phyloP scores from a whole-genome alignment of 2,888 invertebrate genomes.

The Platycheirus rosarum region DNA sequence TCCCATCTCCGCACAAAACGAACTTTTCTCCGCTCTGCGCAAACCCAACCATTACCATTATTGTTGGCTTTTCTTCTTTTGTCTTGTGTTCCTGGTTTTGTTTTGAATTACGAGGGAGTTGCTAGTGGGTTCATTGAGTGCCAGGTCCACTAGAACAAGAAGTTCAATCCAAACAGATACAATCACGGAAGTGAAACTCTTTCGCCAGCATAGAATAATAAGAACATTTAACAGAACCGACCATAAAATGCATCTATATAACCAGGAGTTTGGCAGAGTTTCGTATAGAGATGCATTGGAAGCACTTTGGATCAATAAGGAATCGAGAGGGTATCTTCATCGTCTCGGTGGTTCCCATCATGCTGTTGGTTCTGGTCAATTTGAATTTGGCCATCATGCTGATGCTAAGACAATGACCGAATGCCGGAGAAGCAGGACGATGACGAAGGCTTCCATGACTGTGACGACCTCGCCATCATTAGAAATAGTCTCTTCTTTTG shows the following conservation, averaged over 20 bases:
- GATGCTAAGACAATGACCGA: constrained; percentile 10
- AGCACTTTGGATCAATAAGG: constrained; percentile 36
- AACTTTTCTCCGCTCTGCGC: constrained; percentile 13
- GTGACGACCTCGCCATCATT: constrained; percentile 70
- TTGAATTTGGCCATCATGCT: constrained; percentile 66
- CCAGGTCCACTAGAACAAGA: constrained; percentile 39
- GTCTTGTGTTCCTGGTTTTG: constrained; percentile 48
- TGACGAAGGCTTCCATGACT: constrained; percentile 23
- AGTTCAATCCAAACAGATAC: constrained; percentile 56
- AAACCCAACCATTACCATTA: constrained; percentile 62
- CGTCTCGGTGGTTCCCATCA: constrained; percentile 59
- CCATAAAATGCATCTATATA: constrained; percentile 58
- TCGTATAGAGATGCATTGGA: no score
- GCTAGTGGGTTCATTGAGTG: constrained; percentile 55
- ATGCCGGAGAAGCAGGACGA: not conserved
- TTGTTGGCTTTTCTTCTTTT: constrained; percentile 66
- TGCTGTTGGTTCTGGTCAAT: constrained; percentile 67
- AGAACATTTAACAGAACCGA: constrained; percentile 72
- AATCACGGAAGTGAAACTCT: constrained; percentile 72
- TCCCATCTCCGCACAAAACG: not conserved
- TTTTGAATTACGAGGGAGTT: constrained; percentile 73
- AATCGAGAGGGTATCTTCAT: constrained; percentile 30
- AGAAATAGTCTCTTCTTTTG: constrained; percentile 61
- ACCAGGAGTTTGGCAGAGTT: constrained; percentile 15
- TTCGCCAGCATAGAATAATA: constrained; percentile 65